A percentile compares a stretch with the other conserved stretches of the same genome.
Conservation (phyloP, 2,113 vertebrate species). For the Cyphomyrus discorhynchus region DNA sequence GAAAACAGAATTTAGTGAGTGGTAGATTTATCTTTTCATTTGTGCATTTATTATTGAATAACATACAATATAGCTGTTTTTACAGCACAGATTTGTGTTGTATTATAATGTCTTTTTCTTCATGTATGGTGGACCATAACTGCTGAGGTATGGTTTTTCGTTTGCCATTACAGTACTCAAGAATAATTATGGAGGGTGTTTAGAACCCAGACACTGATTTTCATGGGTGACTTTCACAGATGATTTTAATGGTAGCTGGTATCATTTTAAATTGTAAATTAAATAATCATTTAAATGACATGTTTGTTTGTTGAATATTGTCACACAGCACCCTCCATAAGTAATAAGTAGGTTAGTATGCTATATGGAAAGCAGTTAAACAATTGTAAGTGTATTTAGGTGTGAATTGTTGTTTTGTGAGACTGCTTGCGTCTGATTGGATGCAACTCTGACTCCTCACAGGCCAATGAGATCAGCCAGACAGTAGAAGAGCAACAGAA, state of each 20-base stretch:
- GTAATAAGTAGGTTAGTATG: background rate
- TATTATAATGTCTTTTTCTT: background rate
- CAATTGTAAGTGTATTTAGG: background rate
- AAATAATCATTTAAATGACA: background rate
- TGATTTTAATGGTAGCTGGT: background rate
- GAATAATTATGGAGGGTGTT: background rate
- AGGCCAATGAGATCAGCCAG: background rate
- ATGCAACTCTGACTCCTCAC: background rate
- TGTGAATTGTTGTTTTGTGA: background rate
- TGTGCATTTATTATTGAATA: background rate
- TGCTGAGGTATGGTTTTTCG: background rate
- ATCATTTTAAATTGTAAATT: background rate
- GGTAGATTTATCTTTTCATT: background rate
- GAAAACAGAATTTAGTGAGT: background rate
- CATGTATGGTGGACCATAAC: background rate
- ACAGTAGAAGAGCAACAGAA: conserved; percentile 59
- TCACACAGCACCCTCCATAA: background rate
- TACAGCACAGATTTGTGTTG: background rate
- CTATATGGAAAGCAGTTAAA: background rate
- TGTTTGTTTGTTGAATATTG: background rate
- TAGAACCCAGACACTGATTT: background rate
- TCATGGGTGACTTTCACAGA: background rate
- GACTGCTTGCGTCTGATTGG: background rate
- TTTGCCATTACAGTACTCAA: background rate
- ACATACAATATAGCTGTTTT: background rate